phyloP scores from a whole-genome alignment of 1,140 invertebrate species.

The Antheraea pernyi region DNA sequence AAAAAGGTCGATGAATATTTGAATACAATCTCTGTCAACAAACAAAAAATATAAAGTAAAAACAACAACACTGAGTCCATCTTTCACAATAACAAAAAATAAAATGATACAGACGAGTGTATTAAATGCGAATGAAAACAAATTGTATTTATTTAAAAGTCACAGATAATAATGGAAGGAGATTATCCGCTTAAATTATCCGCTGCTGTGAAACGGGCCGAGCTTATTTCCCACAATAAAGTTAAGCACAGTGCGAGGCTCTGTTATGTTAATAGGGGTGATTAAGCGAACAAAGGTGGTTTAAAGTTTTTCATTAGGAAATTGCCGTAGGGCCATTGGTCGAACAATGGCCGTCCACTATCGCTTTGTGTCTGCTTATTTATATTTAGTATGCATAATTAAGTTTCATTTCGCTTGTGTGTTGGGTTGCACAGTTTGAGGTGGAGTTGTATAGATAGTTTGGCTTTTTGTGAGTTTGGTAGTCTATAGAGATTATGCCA shows the following conservation, averaged over 20 bases:
- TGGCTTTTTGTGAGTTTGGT: background rate
- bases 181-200: conserved; percentile 17
- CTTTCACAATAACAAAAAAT: no score
- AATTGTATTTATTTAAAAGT: conserved; percentile 11
- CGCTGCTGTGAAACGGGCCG: conserved; percentile 8
- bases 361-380: conserved; percentile 15
- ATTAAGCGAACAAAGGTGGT: conserved; percentile 29
- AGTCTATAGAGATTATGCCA: no score
- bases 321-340: conserved; percentile 15
- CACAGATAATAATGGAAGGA: conserved; percentile 12
- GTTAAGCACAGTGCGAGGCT: conserved; percentile 16
- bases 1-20: no score
- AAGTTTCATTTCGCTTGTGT: background rate
- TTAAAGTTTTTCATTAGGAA: conserved; percentile 26
- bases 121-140: background rate
- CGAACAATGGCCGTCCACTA: conserved; percentile 19
- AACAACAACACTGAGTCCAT: background rate
- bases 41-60: background rate
- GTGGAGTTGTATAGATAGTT: background rate
- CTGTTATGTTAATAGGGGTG: conserved; percentile 29
- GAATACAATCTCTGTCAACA: background rate
- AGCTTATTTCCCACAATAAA: conserved; percentile 19
- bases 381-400: conserved; percentile 23
- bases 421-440: background rate
- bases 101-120: background rate